Evolutionary conservation across 2,888 invertebrate species (phyloP), one percentile per base, ranked within the genome.

Genomic region (Drosophila demipolita): DNA sequence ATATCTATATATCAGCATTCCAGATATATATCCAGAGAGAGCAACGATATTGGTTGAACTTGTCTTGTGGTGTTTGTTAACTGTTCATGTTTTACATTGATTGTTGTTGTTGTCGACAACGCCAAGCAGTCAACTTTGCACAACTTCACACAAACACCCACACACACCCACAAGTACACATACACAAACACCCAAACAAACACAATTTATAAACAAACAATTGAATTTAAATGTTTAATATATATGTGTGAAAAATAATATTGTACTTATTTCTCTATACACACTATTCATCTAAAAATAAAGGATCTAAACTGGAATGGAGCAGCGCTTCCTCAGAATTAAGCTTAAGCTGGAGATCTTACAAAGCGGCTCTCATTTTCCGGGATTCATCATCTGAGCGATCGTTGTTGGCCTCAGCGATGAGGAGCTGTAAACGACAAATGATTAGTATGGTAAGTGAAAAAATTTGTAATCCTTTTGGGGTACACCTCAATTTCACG

Each of bases 211-310:
- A n/a, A n/a, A n/a, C n/a, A n/a, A n/a, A n/a, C 6, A 29, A 57
- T 87, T 86, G 78, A 90, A 89, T 90, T 89, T 87, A 78, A 87
- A 87, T 87, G 87, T 90, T 89, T 90, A 87, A 87, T 87, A 90
- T 89, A 90, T 80, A 77, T 87, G 89, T 87, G 87, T 89, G 89
- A 70, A 89, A 87, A 87, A 70, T 71, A 87, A 69, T 26, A 54
- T 29, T 52, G 7, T 57, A 60, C 49, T 32, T 57, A 48, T 17
- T 11, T 50, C 17, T 42, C 9, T 17, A 17, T 1, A 17, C 6
- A 42, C 32, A 8, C 20, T 67, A 65, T 62, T 78, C 50, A 54
- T 86, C 69, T 35, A 83, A 57, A 48, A 82, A 61, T 0, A 87
- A 59, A 3, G 87, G 89, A 64, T 87, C 87, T 6, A 78, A 26